phyloP scores from a whole-genome alignment of 2,888 invertebrate genomes.

The Dryobota labecula region DNA sequence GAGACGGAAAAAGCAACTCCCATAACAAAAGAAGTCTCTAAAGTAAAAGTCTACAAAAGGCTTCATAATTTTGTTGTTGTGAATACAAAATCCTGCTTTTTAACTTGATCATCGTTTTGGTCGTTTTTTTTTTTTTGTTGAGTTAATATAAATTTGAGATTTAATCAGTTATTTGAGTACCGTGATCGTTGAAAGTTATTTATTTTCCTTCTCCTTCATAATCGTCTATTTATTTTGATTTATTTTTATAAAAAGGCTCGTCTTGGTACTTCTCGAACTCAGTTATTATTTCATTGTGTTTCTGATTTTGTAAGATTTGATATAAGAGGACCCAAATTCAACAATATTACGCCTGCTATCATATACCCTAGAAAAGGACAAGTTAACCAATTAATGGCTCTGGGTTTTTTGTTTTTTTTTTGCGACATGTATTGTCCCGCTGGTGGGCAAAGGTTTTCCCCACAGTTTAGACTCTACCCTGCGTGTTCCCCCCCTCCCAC shows the following conservation, averaged over 20 bases:
- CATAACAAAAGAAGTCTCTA: constrained; percentile 39
- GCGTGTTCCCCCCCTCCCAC: no score
- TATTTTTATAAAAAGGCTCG: neutral
- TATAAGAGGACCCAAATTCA: neutral
- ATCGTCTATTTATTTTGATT: neutral
- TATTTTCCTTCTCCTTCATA: constrained; percentile 9
- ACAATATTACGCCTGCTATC: neutral
- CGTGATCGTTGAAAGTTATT: constrained; percentile 13
- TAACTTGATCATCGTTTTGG: constrained; percentile 22
- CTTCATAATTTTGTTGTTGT: constrained; percentile 47
- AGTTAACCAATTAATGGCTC: neutral
- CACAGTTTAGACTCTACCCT: no score
- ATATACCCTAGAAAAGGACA: neutral
- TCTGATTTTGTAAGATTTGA: neutral
- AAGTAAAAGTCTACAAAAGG: constrained; percentile 43
- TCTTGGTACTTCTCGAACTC: neutral
- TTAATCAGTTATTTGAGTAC: constrained; percentile 26
- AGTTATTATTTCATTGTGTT: constrained; percentile 1
- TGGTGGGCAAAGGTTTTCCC: no score
- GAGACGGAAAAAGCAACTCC: constrained; percentile 23
- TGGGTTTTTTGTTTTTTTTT: no score
- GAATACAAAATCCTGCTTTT: constrained; percentile 40
- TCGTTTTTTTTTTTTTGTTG: constrained; percentile 17
- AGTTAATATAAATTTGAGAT: constrained; percentile 33
- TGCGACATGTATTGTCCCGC: no score